phyloP scores from a whole-genome alignment of 2,797 vertebrate genomes.

The Myioborus melanocephalus region DNA sequence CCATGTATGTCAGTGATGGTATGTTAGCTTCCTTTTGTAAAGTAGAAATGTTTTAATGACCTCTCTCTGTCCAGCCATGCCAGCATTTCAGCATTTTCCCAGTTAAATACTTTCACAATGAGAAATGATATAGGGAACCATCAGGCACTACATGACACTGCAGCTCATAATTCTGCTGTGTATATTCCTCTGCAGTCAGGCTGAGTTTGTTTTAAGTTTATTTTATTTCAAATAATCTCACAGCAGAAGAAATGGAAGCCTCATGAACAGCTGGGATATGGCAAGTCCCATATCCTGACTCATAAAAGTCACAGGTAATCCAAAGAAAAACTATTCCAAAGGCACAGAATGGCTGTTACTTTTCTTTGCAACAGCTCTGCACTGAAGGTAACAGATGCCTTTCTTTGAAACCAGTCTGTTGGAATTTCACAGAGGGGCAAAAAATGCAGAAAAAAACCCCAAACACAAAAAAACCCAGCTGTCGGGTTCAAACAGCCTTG shows the following conservation, averaged over 20 bases:
- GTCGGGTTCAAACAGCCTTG: background rate
- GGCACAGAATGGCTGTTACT: background rate
- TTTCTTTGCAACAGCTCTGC: background rate
- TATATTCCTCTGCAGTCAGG: background rate
- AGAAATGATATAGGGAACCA: background rate
- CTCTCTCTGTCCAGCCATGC: background rate
- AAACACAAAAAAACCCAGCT: background rate
- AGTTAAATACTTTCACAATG: background rate
- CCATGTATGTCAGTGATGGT: rapidly evolving
- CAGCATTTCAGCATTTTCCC: background rate
- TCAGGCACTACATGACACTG: background rate
- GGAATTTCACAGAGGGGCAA: background rate
- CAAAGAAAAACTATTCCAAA: background rate
- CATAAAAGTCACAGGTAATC: background rate
- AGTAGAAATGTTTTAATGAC: background rate
- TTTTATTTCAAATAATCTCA: background rate
- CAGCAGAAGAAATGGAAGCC: background rate
- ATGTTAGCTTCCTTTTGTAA: background rate
- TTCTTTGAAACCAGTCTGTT: background rate
- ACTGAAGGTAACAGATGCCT: background rate
- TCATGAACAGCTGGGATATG: background rate
- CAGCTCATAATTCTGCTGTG: background rate
- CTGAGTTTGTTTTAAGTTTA: background rate
- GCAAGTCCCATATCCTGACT: background rate
- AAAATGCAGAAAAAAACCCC: background rate